A percentile compares a stretch with the other conserved stretches of the same genome.
These are phyloP conservation scores for Oncorhynchus masou DNA, from an alignment of 2,113 vertebrate species.

Conservation along the genomic window DNA sequence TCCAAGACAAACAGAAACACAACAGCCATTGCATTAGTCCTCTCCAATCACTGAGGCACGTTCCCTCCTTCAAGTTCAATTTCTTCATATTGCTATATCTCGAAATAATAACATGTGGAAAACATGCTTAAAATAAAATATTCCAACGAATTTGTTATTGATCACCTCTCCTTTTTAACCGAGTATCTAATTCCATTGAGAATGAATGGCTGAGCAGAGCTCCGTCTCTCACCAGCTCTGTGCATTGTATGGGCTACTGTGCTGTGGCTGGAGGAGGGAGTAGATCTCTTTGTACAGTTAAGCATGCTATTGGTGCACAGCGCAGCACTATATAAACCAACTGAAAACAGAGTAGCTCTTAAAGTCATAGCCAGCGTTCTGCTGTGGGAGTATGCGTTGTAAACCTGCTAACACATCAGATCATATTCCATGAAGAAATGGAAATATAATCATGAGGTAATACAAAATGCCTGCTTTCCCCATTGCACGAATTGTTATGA, in stretches of 20 bases:
- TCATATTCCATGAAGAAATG: too few relatives aligned
- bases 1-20: slow-evolving; percentile 56
- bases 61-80: slow-evolving; percentile 11
- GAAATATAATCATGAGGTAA: too few relatives aligned
- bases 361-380: slow-evolving; percentile 29
- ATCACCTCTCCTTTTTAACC: background rate
- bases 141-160: background rate
- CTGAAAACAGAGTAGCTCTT: slow-evolving; percentile 41
- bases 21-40: slow-evolving; percentile 46
- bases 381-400: too few relatives aligned
- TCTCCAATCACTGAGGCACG: slow-evolving; percentile 18
- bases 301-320: slow-evolving; percentile 66
- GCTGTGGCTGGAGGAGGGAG: slow-evolving; percentile 65
- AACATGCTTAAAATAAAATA: slow-evolving; percentile 16
- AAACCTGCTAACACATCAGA: too few relatives aligned
- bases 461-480: too few relatives aligned
- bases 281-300: slow-evolving; percentile 65
- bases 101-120: slow-evolving; percentile 1
- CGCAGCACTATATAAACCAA: slow-evolving; percentile 59
- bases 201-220: slow-evolving; percentile 11
- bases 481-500: too few relatives aligned
- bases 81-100: slow-evolving; percentile 6
- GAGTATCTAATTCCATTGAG: slow-evolving; percentile 29
- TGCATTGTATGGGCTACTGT: slow-evolving; percentile 58
- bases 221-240: slow-evolving; percentile 40